A percentile compares a stretch with the other conserved stretches of the same genome.
These are phyloP conservation scores for Centropus bengalensis DNA, from an alignment of 2,113 vertebrate species.

Conservation along the genomic window DNA sequence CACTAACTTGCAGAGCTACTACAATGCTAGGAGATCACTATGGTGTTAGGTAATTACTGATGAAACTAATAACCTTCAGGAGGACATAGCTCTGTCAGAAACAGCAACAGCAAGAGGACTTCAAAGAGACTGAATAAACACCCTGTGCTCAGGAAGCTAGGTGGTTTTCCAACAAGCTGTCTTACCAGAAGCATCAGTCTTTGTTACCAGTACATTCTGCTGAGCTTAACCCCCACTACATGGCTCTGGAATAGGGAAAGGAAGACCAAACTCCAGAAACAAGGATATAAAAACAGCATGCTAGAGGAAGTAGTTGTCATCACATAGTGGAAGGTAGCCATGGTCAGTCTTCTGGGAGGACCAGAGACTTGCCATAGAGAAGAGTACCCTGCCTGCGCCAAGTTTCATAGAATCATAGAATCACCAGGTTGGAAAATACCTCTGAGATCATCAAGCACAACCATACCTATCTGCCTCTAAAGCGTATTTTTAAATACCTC, in stretches of 20 bases:
- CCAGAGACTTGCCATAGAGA: neutral
- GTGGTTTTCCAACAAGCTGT: neutral
- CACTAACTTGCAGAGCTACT: neutral
- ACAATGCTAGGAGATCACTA: neutral
- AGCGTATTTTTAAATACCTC: no score
- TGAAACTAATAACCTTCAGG: neutral
- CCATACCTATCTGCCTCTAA: no score
- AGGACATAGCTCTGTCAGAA: neutral
- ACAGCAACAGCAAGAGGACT: neutral
- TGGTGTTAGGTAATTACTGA: accelerated
- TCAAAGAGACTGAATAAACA: neutral
- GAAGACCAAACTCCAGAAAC: neutral
- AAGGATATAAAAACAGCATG: neutral
- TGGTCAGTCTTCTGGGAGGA: neutral
- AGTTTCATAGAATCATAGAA: neutral
- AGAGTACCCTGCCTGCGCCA: neutral
- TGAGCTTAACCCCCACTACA: neutral
- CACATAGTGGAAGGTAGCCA: neutral
- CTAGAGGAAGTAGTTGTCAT: neutral
- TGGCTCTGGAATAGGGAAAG: neutral
- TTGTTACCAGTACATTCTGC: neutral
- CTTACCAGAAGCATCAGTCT: neutral
- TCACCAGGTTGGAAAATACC: no score
- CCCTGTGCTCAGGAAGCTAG: neutral
- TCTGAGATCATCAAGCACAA: no score